A percentile compares a stretch with the other conserved stretches of the same genome.
These are phyloP conservation scores for Orius insidiosus DNA, from an alignment of 1,140 invertebrate species.

Conservation along the genomic window DNA sequence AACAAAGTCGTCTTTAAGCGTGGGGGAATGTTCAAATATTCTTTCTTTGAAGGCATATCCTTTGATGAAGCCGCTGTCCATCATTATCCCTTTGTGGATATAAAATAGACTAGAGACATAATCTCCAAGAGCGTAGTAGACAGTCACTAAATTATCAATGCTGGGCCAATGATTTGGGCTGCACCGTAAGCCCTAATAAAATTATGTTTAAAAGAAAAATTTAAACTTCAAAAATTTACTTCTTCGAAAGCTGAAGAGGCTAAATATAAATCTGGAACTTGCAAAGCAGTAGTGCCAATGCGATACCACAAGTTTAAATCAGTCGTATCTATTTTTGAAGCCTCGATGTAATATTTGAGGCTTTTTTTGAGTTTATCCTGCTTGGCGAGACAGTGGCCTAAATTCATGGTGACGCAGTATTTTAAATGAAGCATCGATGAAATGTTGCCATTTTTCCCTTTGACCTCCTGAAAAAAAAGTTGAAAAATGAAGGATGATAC, in stretches of 20 bases:
- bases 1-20: slow-evolving; percentile 34
- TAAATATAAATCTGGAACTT: slow-evolving; percentile 47
- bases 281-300: slow-evolving; percentile 53
- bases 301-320: slow-evolving; percentile 74
- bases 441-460: slow-evolving; percentile 17
- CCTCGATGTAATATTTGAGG: slow-evolving; percentile 26
- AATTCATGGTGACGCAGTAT: slow-evolving; percentile 21
- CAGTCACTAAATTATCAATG: slow-evolving; percentile 63
- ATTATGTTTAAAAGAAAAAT: slow-evolving; percentile 11
- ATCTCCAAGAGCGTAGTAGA: slow-evolving; percentile 56
- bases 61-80: slow-evolving; percentile 57
- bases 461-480: slow-evolving; percentile 13
- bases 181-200: slow-evolving; percentile 44
- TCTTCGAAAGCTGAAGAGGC: slow-evolving; percentile 64
- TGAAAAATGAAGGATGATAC: not conserved
- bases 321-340: slow-evolving; percentile 59
- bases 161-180: slow-evolving; percentile 77
- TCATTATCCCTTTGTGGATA: slow-evolving; percentile 50
- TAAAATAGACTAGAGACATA: slow-evolving; percentile 60
- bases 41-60: slow-evolving; percentile 56
- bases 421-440: slow-evolving; percentile 21
- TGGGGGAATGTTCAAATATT: slow-evolving; percentile 54
- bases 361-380: slow-evolving; percentile 16
- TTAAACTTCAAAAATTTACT: slow-evolving; percentile 25
- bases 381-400: slow-evolving; percentile 20